Evolutionary conservation across 2,888 invertebrate species (phyloP).

Genomic region (Hoplodrina blanda): DNA sequence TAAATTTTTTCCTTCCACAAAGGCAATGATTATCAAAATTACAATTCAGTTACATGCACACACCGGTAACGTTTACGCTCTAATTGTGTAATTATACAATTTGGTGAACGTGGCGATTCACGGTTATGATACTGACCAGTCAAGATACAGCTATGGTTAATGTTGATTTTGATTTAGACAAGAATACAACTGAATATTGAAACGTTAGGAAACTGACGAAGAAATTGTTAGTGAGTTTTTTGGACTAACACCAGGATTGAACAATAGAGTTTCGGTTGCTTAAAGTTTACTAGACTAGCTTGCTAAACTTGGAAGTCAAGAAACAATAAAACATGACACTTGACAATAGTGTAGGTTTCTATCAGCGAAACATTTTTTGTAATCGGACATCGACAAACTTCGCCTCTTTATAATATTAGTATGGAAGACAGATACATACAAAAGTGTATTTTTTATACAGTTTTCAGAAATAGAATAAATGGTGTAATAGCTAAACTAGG

Average conservation of each 20-base stretch:
- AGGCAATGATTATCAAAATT: constrained; percentile 70
- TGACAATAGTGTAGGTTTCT: too few species aligned
- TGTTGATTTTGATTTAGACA: constrained; percentile 23
- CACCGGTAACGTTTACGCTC: constrained; percentile 78
- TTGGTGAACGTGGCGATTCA: constrained; percentile 71
- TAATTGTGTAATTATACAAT: constrained; percentile 78
- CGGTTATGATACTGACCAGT: constrained; percentile 47
- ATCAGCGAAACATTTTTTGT: too few species aligned
- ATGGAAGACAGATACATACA: neutral
- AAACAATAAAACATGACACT: too few species aligned
- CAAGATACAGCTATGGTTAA: constrained; percentile 35
- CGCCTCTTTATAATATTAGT: neutral
- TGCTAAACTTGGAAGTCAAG: too few species aligned
- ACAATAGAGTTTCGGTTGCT: too few species aligned
- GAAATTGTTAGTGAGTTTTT: neutral
- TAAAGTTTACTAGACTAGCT: too few species aligned
- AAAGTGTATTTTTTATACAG: too few species aligned
- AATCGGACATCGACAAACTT: too few species aligned
- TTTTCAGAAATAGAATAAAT: too few species aligned
- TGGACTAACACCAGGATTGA: neutral
- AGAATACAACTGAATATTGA: neutral
- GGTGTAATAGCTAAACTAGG: too few species aligned
- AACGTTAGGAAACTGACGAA: neutral
- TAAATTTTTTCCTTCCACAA: constrained; percentile 37
- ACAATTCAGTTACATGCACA: constrained; percentile 66